Base-by-base conservation (phyloP, 2,113 vertebrate species). In the Martes martes region DNA sequence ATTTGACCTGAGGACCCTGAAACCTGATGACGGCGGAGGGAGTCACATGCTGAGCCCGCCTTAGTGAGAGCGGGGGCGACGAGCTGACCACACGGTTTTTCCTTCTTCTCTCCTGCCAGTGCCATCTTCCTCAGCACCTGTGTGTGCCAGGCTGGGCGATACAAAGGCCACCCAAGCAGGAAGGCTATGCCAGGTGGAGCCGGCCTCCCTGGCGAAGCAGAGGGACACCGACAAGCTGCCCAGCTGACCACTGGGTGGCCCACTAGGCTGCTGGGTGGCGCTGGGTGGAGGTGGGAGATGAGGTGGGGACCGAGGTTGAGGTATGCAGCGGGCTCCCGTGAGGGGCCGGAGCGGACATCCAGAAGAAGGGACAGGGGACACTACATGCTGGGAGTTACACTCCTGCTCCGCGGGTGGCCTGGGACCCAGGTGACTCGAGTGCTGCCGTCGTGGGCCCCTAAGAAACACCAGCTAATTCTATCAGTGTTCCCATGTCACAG, bases 391-490 rank as follows among this genome's bases (percentile, higher is more conserved):
- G 6, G 2, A 28, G 24, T 8, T 10, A 10, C 36, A 50, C 39
- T 50, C 26, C 45, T 52, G 6, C 42, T 50, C n/a, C 9, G 8
- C 14, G 36, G 45, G 47, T 26, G 14, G 69, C 52, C 73, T 26
- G n/a, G 18, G 11, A 5, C 26, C 95, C 87, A 33, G 33, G 26
- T 4, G 2, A 39, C 11, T 24, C 16, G 1, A 28, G 57, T 21
- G 0, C 28, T 3, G 1, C 31, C 31, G 13, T 7, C 4, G 18
- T 1, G 11, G 42, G 2, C 28, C 45, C 65, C n/a, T 13, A 7
- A 31, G 7, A 71, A 55, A 52, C 14, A 61, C 23, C 24, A 63
- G 52, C 24, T 52, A 14, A 16, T 33, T 63, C 18, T 15, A 28
- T 28, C 1, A 26, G 18, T 21, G 10, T 4, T 16, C 47, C 80